phyloP scores from a whole-genome alignment of 2,888 invertebrate species.

The Diploptera punctata region DNA sequence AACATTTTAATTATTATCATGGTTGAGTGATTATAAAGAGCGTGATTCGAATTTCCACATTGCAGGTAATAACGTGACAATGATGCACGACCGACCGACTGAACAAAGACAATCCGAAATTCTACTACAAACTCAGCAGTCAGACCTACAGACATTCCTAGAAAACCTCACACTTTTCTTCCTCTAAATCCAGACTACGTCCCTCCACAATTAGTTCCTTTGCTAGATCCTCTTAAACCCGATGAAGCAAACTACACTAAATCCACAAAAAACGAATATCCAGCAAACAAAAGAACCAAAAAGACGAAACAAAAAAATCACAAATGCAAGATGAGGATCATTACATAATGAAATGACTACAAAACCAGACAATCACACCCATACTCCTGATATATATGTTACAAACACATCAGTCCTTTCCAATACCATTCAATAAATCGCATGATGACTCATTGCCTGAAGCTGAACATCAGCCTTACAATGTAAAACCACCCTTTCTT shows the following conservation, averaged over 20 bases:
- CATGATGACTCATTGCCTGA: background rate
- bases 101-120: conserved; percentile 48
- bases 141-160: background rate
- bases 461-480: background rate
- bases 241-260: background rate
- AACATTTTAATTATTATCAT: background rate
- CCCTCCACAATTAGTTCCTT: background rate
- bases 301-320: background rate
- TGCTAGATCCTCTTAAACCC: background rate
- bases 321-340: background rate
- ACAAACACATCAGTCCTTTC: too few species aligned
- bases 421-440: background rate
- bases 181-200: conserved; percentile 38
- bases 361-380: too few species aligned
- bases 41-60: conserved; percentile 50
- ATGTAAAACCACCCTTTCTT: background rate
- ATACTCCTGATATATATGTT: too few species aligned
- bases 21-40: background rate
- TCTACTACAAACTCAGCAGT: background rate
- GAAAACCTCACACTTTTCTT: conserved; percentile 19
- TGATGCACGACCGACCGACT: conserved; percentile 46
- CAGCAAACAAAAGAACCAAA: background rate
- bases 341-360: background rate
- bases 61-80: conserved; percentile 54
- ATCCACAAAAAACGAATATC: background rate